Evolutionary conservation across 2,888 invertebrate species (phyloP).

Genomic region (Matsumyia berberina): DNA sequence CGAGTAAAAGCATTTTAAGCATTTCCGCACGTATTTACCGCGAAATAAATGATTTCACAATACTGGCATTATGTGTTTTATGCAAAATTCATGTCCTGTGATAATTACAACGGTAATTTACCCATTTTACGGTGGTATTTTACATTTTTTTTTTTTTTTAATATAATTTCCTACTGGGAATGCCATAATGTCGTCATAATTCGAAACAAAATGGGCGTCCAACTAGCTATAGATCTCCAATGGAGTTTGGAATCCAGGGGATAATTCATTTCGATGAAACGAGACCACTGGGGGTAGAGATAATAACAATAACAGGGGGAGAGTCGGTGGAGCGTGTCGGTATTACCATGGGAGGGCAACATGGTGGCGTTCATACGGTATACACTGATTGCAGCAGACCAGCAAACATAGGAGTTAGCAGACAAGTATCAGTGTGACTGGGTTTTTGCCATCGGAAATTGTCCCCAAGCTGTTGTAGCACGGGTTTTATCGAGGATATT

Average conservation of each 20-base stretch:
- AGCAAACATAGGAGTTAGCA: slow-evolving; percentile 14
- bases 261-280: slow-evolving; percentile 38
- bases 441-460: slow-evolving; percentile 38
- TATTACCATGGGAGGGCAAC: slow-evolving; percentile 6
- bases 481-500: slow-evolving; percentile 53
- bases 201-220: background rate
- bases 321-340: slow-evolving; percentile 13
- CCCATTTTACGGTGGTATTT: slow-evolving; percentile 60
- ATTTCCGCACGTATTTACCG: slow-evolving; percentile 66
- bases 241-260: background rate
- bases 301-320: background rate
- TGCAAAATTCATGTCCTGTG: slow-evolving; percentile 66
- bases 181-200: slow-evolving; percentile 23
- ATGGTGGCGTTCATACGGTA: slow-evolving; percentile 19
- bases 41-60: slow-evolving; percentile 72
- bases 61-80: slow-evolving; percentile 55
- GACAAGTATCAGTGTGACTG: slow-evolving; percentile 7
- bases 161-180: slow-evolving; percentile 55
- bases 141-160: slow-evolving; percentile 29
- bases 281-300: slow-evolving; percentile 11
- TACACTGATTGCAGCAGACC: slow-evolving; percentile 32
- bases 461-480: slow-evolving; percentile 36
- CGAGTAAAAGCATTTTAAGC: slow-evolving; percentile 61
- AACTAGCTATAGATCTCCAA: background rate
- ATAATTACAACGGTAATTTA: slow-evolving; percentile 74